These are phyloP conservation scores for Trachemys scripta DNA, from an alignment of 2,113 vertebrate genomes.

Conservation along the genomic window DNA sequence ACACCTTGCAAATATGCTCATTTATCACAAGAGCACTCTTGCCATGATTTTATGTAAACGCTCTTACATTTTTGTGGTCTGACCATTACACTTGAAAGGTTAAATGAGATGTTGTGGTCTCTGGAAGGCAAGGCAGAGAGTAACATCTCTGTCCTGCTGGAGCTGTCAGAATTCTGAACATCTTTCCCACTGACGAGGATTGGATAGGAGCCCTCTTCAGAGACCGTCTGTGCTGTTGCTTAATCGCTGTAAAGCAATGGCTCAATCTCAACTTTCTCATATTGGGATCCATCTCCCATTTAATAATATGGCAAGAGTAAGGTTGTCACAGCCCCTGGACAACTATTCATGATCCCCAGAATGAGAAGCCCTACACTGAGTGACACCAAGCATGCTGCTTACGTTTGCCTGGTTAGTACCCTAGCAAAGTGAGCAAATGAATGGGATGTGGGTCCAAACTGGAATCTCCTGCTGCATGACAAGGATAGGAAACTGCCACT, in stretches of 20 bases:
- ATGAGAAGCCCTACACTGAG: not conserved
- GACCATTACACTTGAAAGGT: rapidly evolving
- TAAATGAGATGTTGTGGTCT: not conserved
- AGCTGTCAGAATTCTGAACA: not conserved
- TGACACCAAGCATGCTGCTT: not conserved
- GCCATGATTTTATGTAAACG: not conserved
- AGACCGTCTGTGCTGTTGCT: not conserved
- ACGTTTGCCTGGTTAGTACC: not conserved
- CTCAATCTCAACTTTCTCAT: not conserved
- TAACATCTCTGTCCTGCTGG: not conserved
- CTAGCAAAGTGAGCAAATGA: not conserved
- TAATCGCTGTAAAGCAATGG: not conserved
- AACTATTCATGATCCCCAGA: not conserved
- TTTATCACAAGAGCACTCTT: not conserved
- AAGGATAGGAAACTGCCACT: not conserved
- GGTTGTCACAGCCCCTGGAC: too few species aligned
- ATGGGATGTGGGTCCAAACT: not conserved
- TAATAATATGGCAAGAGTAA: not conserved
- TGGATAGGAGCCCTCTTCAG: not conserved
- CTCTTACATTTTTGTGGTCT: rapidly evolving
- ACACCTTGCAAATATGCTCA: not conserved
- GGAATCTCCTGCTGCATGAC: not conserved
- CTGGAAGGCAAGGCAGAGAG: not conserved
- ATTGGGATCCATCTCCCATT: not conserved
- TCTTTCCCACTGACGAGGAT: not conserved